Percentiles rank a stretch among this genome's conserved stretches.
Evolutionary conservation across 2,888 invertebrate species (phyloP).

Genomic region (Meandrusa payeni): DNA sequence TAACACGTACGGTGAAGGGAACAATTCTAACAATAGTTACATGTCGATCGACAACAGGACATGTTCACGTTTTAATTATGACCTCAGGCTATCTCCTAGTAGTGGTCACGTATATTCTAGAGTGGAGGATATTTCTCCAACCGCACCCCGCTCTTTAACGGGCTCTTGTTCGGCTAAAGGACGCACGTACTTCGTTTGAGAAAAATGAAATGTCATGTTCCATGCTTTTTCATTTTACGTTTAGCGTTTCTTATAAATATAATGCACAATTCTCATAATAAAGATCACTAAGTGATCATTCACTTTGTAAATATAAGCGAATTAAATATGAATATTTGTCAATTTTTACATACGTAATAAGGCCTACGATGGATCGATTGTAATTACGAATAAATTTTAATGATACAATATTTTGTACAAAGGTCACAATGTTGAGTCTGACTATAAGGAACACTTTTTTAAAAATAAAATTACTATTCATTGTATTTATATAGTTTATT

Average conservation of each 20-base stretch:
- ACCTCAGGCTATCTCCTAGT: constrained; percentile 75
- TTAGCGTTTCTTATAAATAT: constrained; percentile 28
- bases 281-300: constrained; percentile 6
- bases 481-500: constrained; percentile 48
- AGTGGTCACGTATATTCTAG: constrained; percentile 78
- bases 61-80: constrained; percentile 79
- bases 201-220: constrained; percentile 30
- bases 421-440: constrained; percentile 70
- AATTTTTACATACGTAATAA: constrained; percentile 72
- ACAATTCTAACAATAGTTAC: constrained; percentile 85
- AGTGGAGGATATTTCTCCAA: constrained; percentile 74
- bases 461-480: constrained; percentile 44
- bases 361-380: constrained; percentile 35
- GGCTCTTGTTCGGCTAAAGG: constrained; percentile 60
- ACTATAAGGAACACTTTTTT: constrained; percentile 57
- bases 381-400: constrained; percentile 46
- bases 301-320: constrained; percentile 22
- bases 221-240: constrained; percentile 25
- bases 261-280: constrained; percentile 23
- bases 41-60: constrained; percentile 83
- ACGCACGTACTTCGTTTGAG: constrained; percentile 74
- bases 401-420: constrained; percentile 67
- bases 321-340: constrained; percentile 46
- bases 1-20: constrained; percentile 83
- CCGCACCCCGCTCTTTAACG: constrained; percentile 61